phyloP scores from a whole-genome alignment of 2,113 vertebrate species.

The Narcine bancroftii region DNA sequence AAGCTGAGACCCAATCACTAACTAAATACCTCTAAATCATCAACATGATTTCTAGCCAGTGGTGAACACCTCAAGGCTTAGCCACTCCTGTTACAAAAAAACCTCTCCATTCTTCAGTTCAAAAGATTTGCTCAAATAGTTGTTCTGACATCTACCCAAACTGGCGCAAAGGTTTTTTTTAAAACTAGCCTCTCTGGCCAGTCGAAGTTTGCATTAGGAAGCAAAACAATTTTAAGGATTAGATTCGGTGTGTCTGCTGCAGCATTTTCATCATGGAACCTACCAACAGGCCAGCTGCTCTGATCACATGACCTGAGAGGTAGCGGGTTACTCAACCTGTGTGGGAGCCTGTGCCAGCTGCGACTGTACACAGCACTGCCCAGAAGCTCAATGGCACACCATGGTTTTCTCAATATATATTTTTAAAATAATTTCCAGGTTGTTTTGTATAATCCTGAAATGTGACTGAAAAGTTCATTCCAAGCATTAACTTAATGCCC shows the following conservation, averaged over 20 bases:
- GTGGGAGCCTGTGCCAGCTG: background rate
- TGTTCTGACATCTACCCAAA: background rate
- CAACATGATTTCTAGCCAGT: no score
- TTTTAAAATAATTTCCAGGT: no score
- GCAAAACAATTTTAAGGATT: background rate
- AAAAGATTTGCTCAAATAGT: no score
- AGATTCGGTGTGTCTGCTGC: background rate
- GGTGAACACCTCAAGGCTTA: no score
- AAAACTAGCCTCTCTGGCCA: background rate
- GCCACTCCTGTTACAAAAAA: no score
- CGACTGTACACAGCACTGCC: background rate
- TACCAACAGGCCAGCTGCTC: no score
- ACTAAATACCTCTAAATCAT: background rate
- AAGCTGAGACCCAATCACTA: background rate
- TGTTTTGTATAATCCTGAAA: no score
- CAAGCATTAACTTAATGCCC: no score
- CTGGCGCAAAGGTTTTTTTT: background rate
- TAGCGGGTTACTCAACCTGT: background rate
- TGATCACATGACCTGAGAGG: background rate
- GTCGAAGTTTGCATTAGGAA: background rate
- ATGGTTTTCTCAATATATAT: no score
- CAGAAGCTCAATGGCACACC: background rate
- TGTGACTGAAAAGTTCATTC: no score
- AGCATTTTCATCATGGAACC: background rate
- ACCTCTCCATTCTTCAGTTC: no score